Conservation (phyloP, 2,888 invertebrate genomes). For the Lacanobia wlatinum region DNA sequence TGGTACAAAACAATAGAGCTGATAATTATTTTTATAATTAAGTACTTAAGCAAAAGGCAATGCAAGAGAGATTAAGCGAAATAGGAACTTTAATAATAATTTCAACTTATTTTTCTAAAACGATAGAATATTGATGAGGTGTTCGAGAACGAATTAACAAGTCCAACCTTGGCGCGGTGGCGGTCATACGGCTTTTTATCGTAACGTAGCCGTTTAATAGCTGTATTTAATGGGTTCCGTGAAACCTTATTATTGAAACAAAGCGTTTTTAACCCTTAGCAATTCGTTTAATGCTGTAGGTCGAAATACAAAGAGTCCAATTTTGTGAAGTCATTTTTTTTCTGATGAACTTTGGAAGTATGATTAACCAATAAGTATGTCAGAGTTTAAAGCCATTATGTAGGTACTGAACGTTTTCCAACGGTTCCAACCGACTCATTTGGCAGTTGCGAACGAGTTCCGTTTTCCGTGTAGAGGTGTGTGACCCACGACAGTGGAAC, state of each 20-base stretch:
- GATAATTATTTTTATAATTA: neutral
- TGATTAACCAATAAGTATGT: conserved; percentile 41
- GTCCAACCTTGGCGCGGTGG: conserved; percentile 38
- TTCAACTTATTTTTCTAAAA: conserved; percentile 36
- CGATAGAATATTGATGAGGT: conserved; percentile 46
- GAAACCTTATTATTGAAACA: conserved; percentile 6
- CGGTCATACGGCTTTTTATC: conserved; percentile 49
- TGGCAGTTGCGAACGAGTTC: conserved; percentile 26
- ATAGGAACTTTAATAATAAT: conserved; percentile 2
- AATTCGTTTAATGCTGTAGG: neutral
- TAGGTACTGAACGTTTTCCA: conserved; percentile 30
- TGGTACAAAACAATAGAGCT: conserved; percentile 10
- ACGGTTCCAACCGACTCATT: conserved; percentile 34
- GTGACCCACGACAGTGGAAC: conserved; percentile 38
- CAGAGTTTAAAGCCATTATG: conserved; percentile 19
- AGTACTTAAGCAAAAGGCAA: neutral
- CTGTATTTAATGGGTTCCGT: conserved; percentile 23
- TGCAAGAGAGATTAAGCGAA: neutral
- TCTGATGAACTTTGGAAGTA: conserved; percentile 23
- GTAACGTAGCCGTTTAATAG: conserved; percentile 4
- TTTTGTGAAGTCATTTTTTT: neutral
- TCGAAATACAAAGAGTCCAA: neutral
- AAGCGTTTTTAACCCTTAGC: conserved; percentile 1
- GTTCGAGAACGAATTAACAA: conserved; percentile 35
- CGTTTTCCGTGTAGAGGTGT: conserved; percentile 50